These are phyloP conservation scores for Catagonus wagneri DNA, from an alignment of 2,113 vertebrate species.

Conservation along the genomic window DNA sequence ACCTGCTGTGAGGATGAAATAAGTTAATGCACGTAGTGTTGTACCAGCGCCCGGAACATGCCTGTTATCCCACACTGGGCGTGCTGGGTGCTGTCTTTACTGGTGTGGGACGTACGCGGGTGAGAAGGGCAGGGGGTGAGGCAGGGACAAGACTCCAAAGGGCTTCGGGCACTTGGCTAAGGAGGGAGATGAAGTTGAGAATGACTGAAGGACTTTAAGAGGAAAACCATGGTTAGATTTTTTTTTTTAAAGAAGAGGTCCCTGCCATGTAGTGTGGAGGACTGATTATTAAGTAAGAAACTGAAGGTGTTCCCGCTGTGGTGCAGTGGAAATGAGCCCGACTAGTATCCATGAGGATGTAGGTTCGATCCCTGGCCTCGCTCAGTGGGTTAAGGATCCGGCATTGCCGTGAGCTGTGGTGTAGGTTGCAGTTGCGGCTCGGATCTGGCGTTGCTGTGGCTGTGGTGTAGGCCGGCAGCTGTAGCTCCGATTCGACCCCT, in stretches of 20 bases:
- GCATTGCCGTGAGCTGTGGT: no score
- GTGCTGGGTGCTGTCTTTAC: neutral
- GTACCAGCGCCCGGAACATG: neutral
- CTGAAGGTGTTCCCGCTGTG: neutral
- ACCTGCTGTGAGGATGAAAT: neutral
- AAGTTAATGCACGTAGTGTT: neutral
- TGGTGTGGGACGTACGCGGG: neutral
- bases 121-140: neutral
- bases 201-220: neutral
- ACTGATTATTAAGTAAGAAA: neutral
- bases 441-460: no score
- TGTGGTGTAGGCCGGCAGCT: no score
- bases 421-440: no score
- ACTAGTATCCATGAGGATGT: no score
- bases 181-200: neutral
- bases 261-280: neutral
- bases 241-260: neutral
- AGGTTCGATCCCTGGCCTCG: no score
- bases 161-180: accelerated
- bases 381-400: no score
- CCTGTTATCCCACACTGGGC: no score
- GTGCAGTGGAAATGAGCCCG: no score
- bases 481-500: no score
- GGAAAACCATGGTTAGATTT: neutral
- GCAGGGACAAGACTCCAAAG: neutral